A percentile compares a stretch with the other conserved stretches of the same genome.
Evolutionary conservation across 2,888 invertebrate genomes (phyloP).

Genomic region (Osmoderma eremita): DNA sequence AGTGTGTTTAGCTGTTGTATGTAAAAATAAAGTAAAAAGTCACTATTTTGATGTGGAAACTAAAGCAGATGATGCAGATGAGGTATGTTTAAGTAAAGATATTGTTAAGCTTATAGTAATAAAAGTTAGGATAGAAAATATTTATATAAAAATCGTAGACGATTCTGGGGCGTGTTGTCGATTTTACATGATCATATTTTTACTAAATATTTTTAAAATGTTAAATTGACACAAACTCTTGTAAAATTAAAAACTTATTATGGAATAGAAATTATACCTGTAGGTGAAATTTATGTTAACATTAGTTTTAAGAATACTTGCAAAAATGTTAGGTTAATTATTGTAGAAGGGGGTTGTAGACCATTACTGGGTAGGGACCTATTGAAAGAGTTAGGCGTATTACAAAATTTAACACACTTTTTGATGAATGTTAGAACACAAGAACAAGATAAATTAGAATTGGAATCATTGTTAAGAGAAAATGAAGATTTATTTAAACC

Average conservation of each 20-base stretch:
- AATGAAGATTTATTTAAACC: no score
- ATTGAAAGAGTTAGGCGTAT: no score
- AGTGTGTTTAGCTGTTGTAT: conserved; percentile 1
- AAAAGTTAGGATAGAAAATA: not conserved
- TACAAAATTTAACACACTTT: no score
- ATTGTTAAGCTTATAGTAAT: not conserved
- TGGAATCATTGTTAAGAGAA: no score
- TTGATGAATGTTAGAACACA: no score
- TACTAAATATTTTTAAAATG: not conserved
- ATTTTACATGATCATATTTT: conserved; percentile 1
- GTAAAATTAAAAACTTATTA: conserved; percentile 3
- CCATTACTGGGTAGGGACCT: no score
- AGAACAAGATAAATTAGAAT: no score
- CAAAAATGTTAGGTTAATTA: no score
- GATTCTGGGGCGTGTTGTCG: conserved; percentile 15
- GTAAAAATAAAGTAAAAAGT: not conserved
- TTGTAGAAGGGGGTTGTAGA: no score
- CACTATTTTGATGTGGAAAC: not conserved
- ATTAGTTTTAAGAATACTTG: conserved; percentile 28
- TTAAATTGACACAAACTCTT: not conserved
- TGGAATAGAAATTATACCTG: not conserved
- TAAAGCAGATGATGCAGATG: not conserved
- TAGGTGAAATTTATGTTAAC: not conserved
- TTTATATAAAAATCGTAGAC: not conserved
- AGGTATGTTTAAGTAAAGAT: not conserved